Base-by-base conservation (phyloP, 2,113 vertebrate species). In the Hystrix cristata region DNA sequence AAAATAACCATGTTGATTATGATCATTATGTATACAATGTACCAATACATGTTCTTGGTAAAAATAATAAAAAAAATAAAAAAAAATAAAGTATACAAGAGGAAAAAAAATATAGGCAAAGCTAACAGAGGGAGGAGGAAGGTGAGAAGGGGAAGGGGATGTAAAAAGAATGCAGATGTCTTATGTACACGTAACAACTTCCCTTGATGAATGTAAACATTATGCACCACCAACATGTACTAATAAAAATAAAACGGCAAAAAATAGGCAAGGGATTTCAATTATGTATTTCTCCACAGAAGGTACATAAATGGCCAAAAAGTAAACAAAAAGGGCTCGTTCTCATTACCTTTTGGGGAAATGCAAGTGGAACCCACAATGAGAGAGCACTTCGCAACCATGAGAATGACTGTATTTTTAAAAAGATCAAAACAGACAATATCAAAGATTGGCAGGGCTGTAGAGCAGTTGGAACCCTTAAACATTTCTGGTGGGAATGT, bases 301-400 rank as follows among this genome's bases (percentile, higher is more conserved):
- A 16, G 65, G 15, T 34, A 34, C 4, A 6, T 29, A 34, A 34
- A 67, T 23, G 14, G 34, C 25, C 27, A 64, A 59, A 80, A 87
- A 79, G 14, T 48, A 87, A 93, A 38, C 23, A 29, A 80, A 92
- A 92, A 94, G 14, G 91, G 10, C 16, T 85, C 27, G 67, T n/a
- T 51, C 46, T 87, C 62, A 79, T 93, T 27, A 72, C 23, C 84
- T 34, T 84, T 87, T 72, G 87, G 82, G 71, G 64, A 91, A 93
- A 46, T 87, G 15, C 15, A 18, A 87, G 65, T 90, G 23, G 78
- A 94, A 94, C 18, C 46, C 27, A 78, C 31, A 86, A 1, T 89
- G 59, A 89, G 29, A 55, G 69, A 83, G 11, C 27, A 71, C 38
- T 62, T 91, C 48, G 59, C 12, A 76, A 25, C 46, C 21, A 31